Conservation (phyloP, 2,113 vertebrate species). For the Rhinoderma darwinii region DNA sequence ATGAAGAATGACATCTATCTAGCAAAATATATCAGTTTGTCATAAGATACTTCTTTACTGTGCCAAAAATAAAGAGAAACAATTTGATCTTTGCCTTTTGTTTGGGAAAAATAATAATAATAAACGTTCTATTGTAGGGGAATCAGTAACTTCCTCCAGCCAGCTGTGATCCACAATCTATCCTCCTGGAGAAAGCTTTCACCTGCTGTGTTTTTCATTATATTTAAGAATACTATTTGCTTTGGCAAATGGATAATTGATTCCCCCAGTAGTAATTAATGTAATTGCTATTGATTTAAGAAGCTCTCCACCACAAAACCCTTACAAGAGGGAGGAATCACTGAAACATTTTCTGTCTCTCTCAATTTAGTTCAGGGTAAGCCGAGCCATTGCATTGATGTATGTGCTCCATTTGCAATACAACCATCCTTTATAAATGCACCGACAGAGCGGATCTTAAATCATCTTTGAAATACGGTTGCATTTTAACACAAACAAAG, state of each 20-base stretch:
- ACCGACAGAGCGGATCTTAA: constrained; percentile 49
- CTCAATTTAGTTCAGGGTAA: constrained; percentile 40
- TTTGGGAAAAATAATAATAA: background rate
- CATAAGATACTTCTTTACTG: background rate
- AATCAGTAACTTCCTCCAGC: background rate
- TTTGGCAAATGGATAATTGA: constrained; percentile 53
- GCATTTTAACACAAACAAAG: constrained; percentile 57
- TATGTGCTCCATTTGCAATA: constrained; percentile 58
- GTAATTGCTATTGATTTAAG: constrained; percentile 58
- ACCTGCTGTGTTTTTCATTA: constrained; percentile 48
- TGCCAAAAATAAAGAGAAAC: constrained; percentile 2
- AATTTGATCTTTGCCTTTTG: background rate
- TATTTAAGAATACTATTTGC: constrained; percentile 50
- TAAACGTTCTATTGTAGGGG: constrained; percentile 12
- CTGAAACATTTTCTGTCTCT: constrained; percentile 45
- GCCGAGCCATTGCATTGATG: constrained; percentile 44
- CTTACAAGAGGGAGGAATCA: constrained; percentile 10
- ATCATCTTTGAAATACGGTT: constrained; percentile 54
- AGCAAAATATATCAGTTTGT: background rate
- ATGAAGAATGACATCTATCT: background rate
- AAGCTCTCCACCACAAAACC: constrained; percentile 33
- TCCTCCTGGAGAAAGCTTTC: background rate
- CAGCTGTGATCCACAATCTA: constrained; percentile 25
- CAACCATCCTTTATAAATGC: constrained; percentile 57
- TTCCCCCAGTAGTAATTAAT: constrained; percentile 54